Conservation (phyloP, 2,888 invertebrate species). For the Aspidapion aeneum region DNA sequence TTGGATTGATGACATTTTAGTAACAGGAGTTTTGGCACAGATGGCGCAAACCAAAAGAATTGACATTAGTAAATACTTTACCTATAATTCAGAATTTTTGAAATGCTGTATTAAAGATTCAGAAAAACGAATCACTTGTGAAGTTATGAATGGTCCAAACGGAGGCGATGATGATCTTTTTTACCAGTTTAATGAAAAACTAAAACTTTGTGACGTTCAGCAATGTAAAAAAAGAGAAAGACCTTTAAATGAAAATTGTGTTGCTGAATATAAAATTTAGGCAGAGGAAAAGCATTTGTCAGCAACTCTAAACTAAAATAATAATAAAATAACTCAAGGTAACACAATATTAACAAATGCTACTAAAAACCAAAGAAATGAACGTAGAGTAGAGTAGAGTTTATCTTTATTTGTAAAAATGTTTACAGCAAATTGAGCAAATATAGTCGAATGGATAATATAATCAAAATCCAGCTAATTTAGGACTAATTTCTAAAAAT, state of each 20-base stretch:
- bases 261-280: slow-evolving; percentile 47
- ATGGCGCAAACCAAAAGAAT: slow-evolving; percentile 54
- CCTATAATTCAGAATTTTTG: slow-evolving; percentile 67
- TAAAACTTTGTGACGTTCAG: slow-evolving; percentile 56
- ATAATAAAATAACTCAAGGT: too few relatives aligned
- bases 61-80: slow-evolving; percentile 60
- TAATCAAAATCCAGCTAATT: too few relatives aligned
- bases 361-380: neutral
- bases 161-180: slow-evolving; percentile 71
- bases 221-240: slow-evolving; percentile 52
- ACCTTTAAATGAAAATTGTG: slow-evolving; percentile 58
- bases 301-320: slow-evolving; percentile 34
- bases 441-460: too few relatives aligned
- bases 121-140: slow-evolving; percentile 58
- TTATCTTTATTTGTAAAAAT: too few relatives aligned
- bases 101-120: slow-evolving; percentile 70
- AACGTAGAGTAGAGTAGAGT: too few relatives aligned
- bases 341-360: slow-evolving; percentile 9
- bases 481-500: too few relatives aligned
- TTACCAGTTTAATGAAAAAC: slow-evolving; percentile 60
- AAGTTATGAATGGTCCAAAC: slow-evolving; percentile 71
- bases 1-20: slow-evolving; percentile 89
- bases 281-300: slow-evolving; percentile 36
- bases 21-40: slow-evolving; percentile 75
- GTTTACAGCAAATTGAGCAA: too few relatives aligned